Evolutionary conservation across 2,888 invertebrate genomes (phyloP), one percentile per base, ranked within the genome.

Genomic region (Chrysopilus asiliformis): DNA sequence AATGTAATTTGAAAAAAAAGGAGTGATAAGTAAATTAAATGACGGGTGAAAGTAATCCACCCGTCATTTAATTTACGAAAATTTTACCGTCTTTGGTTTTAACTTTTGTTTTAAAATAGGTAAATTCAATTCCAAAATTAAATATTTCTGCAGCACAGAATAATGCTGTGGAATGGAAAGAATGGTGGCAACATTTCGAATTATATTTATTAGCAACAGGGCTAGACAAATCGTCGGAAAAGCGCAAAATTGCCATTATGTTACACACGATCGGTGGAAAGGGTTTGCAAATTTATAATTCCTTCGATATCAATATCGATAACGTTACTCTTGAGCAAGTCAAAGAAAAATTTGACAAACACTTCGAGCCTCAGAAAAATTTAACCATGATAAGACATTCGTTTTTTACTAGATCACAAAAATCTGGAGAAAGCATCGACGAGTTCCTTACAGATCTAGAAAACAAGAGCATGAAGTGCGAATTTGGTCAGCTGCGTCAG

Each of bases 131-230:
- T n/a, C n/a, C n/a, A n/a, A 29, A 29, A 29, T 29, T 29, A 4
- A 15, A 29, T 12, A 6, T 29, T 29, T 29, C 26, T 7, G 26
- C 12, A 13, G n/a, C 26, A 4, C 12, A 26, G 4, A 26, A 26
- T 26, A 7, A 12, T 6, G 26, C 26, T 4, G 26, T 13, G 26
- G 13, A 26, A 6, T 26, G 26, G 26, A 26, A 26, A 13, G 26
- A 26, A 26, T 26, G 26, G 26, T 26, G 26, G 26, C 26, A 26
- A 7, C 26, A 26, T 26, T 26, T 26, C 26, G 26, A 26, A 7
- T 13, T 26, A 4, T 26, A 26, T 6, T 26, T 26, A 6, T 13
- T 26, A 13, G 26, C 26, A 4, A 26, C 26, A 12, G 26, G 26
- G 4, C 13, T 26, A 7, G 26, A 26, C 13, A 7, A 13, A 12